Conservation (phyloP, 2,797 vertebrate species). For the Helostoma temminkii region DNA sequence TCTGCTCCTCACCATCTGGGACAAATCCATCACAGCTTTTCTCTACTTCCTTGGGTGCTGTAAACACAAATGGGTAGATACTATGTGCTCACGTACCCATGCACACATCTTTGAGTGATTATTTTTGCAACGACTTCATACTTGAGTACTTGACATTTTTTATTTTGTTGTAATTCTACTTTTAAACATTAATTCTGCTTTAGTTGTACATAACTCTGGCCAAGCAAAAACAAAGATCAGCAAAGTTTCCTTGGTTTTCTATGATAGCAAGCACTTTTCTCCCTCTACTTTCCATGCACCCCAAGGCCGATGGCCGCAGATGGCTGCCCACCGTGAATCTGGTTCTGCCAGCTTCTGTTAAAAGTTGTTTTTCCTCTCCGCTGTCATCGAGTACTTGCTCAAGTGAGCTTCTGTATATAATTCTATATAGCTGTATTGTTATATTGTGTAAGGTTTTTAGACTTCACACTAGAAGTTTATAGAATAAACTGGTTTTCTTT, state of each 20-base stretch:
- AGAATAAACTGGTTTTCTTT: too few species aligned
- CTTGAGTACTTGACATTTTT: too few species aligned
- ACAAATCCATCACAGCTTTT: slow-evolving; percentile 46
- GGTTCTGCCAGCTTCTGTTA: too few species aligned
- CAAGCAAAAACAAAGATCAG: neutral
- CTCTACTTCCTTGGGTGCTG: slow-evolving; percentile 34
- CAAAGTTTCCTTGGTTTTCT: slow-evolving; percentile 13
- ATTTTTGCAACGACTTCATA: neutral
- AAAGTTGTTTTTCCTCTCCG: too few species aligned
- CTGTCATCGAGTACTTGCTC: too few species aligned
- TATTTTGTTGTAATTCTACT: neutral
- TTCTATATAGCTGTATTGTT: too few species aligned
- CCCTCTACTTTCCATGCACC: slow-evolving; percentile 8
- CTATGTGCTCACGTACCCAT: slow-evolving; percentile 20
- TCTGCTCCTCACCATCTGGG: slow-evolving; percentile 58
- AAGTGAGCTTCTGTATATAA: too few species aligned
- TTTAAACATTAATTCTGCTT: neutral
- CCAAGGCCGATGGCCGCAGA: too few species aligned
- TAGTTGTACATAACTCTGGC: neutral
- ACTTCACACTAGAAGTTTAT: too few species aligned
- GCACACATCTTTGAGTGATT: slow-evolving; percentile 32
- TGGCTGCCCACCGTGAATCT: too few species aligned
- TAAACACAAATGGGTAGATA: slow-evolving; percentile 57
- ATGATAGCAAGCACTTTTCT: slow-evolving; percentile 18
- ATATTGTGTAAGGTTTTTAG: too few species aligned